Base-by-base conservation (phyloP, 1,140 invertebrate genomes). In the Drosophila persimilis region DNA sequence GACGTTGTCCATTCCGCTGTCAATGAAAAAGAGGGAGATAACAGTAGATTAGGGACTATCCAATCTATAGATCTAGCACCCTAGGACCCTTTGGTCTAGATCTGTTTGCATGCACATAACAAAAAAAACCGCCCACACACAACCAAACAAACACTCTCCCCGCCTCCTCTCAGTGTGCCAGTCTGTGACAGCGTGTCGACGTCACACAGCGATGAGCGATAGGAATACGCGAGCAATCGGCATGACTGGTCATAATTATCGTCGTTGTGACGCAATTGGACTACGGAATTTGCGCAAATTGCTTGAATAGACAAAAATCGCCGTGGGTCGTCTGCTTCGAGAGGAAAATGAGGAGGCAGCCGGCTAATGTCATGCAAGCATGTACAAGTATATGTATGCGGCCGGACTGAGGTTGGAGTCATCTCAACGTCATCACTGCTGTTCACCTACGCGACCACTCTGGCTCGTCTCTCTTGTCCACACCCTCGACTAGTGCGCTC, bases 1-100 rank as follows among this genome's bases (percentile, higher is more conserved):
- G 35, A 98, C 94, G 93, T 98, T 95, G 89, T 96, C 93, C 63
- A 92, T 93, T 5, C 97, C 97, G 6, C 89, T 90, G 61, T 13
- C 4, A 67, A 45, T 0, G 67, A 77, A 46, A 41, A 2, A 59
- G 44, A 56, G 20, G 44, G 11, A 29, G 39, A 65, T 22, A 13
- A 6, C 6, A n/a, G 52, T 57, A 57, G 17, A 24, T 41, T 9
- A 64, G 61, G 1, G 15, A 44, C 15, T 26, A 35, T 15, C n/a
- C 7, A 31, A 31, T 9, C 3, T 39, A 4, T 39, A 3, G 11
- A 3, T 35, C 35, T 4, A 4, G 8, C 35, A 39, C 35, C 35
- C 11, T 11, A 9, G 17, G 22, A 20, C 20, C 20, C 44, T 58
- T 26, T 39, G 44, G 6, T 26, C 26, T 47, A 44, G 3, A 39